phyloP scores from a whole-genome alignment of 2,888 invertebrate genomes.

The Asteroscopus sphinx region DNA sequence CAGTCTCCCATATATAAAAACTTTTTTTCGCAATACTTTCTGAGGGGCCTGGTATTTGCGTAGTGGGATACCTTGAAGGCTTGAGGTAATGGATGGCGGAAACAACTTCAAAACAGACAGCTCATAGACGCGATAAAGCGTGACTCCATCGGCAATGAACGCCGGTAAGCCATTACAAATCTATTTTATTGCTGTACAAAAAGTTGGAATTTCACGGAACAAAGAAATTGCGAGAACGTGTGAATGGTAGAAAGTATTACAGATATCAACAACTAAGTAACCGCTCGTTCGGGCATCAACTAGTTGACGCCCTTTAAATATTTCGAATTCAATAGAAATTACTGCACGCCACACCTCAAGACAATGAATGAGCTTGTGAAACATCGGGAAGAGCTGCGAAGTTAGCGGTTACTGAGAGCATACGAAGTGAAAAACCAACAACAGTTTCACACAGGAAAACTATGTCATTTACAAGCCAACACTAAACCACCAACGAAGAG shows the following conservation, averaged over 20 bases:
- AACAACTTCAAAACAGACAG: conserved; percentile 43
- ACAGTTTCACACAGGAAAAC: conserved; percentile 27
- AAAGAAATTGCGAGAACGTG: conserved; percentile 68
- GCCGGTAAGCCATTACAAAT: conserved; percentile 62
- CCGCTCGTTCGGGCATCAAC: conserved; percentile 64
- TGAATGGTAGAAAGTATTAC: conserved; percentile 67
- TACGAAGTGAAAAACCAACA: conserved; percentile 19
- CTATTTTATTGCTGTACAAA: conserved; percentile 58
- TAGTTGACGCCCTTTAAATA: conserved; percentile 80
- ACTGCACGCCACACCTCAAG: conserved; percentile 48
- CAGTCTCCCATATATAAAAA: no score
- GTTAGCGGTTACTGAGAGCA: conserved; percentile 26
- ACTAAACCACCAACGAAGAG: conserved; percentile 28
- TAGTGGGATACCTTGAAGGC: conserved; percentile 2
- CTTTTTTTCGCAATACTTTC: no score
- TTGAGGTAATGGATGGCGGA: conserved; percentile 26
- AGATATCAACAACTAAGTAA: conserved; percentile 65
- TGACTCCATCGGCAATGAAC: conserved; percentile 57
- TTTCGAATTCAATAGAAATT: conserved; percentile 70
- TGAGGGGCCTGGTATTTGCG: no score
- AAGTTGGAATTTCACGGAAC: conserved; percentile 62
- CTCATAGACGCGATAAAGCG: conserved; percentile 54
- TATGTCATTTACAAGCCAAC: conserved; percentile 15
- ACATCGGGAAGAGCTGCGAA: conserved; percentile 42
- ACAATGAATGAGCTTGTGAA: conserved; percentile 60